Conservation (phyloP, 1,140 invertebrate genomes). For the Saccostrea echinata region DNA sequence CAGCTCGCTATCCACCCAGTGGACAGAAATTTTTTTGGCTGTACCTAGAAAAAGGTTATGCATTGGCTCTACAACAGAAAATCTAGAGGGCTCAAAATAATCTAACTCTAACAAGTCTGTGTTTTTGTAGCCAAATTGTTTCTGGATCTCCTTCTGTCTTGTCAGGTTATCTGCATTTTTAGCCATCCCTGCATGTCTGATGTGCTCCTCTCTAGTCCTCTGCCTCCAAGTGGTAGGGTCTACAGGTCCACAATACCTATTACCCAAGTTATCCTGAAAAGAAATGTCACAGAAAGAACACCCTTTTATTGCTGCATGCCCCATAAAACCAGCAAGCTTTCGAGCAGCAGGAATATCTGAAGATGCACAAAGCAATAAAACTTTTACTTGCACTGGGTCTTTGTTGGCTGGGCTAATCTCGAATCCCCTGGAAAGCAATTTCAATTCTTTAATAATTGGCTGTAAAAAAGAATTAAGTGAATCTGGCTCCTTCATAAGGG, state of each 20-base stretch:
- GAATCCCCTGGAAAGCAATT: slow-evolving; percentile 32
- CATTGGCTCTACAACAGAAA: slow-evolving; percentile 42
- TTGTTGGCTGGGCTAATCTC: neutral
- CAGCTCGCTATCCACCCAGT: slow-evolving; percentile 26
- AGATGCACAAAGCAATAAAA: slow-evolving; percentile 25
- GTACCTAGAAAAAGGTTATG: slow-evolving; percentile 41
- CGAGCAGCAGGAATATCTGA: slow-evolving; percentile 30
- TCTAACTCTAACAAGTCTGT: slow-evolving; percentile 24
- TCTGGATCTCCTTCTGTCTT: slow-evolving; percentile 30
- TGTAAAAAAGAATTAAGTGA: slow-evolving; percentile 24
- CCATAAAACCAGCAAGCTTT: slow-evolving; percentile 31
- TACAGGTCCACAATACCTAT: slow-evolving; percentile 36
- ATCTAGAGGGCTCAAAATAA: slow-evolving; percentile 31
- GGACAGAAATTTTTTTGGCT: slow-evolving; percentile 3
- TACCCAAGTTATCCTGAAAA: slow-evolving; percentile 25
- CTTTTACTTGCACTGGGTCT: slow-evolving; percentile 5
- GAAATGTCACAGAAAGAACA: slow-evolving; percentile 36
- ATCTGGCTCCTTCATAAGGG: slow-evolving; percentile 11
- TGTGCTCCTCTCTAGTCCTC: slow-evolving; percentile 26
- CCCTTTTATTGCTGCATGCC: slow-evolving; percentile 31
- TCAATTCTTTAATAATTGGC: slow-evolving; percentile 40
- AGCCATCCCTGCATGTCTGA: neutral
- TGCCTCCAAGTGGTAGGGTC: neutral
- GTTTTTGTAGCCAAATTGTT: slow-evolving; percentile 1
- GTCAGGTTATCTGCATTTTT: neutral